Evolutionary conservation across 2,113 vertebrate genomes (phyloP).

Genomic region (Carassius auratus): DNA sequence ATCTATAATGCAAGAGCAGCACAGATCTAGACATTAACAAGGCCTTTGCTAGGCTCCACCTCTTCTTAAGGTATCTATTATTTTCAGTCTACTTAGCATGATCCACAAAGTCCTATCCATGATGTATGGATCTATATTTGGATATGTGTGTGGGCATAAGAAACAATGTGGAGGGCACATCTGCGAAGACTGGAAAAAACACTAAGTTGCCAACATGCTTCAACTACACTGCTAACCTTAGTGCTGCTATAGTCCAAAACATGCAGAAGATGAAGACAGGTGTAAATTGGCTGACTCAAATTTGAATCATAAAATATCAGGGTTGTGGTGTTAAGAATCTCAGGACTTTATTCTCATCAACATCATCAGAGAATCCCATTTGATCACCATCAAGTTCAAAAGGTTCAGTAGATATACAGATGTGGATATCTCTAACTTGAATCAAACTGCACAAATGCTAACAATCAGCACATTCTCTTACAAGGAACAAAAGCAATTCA

Average conservation of each 20-base stretch:
- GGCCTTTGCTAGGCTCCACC: not conserved
- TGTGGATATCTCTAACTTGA: not conserved
- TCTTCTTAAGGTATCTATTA: slow-evolving; percentile 18
- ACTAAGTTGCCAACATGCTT: not conserved
- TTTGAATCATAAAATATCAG: slow-evolving; percentile 12
- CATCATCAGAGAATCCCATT: not conserved
- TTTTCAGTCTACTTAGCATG: slow-evolving; percentile 33
- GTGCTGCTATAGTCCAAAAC: not conserved
- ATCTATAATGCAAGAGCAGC: slow-evolving; percentile 6
- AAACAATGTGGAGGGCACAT: slow-evolving; percentile 35
- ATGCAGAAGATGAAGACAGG: not conserved
- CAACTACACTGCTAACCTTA: not conserved
- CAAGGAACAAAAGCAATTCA: too few species aligned
- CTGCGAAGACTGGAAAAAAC: slow-evolving; percentile 16
- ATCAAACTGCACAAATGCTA: not conserved
- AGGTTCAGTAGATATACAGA: not conserved
- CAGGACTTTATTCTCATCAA: not conserved
- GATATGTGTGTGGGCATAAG: slow-evolving; percentile 31
- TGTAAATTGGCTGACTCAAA: not conserved
- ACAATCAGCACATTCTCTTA: too few species aligned
- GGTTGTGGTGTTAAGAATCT: not conserved
- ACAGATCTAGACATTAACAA: not conserved
- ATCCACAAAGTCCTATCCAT: not conserved
- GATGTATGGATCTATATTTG: slow-evolving; percentile 50
- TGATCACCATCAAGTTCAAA: not conserved